These are phyloP conservation scores for Gila robusta DNA, from an alignment of 2,797 vertebrate species.

Conservation along the genomic window DNA sequence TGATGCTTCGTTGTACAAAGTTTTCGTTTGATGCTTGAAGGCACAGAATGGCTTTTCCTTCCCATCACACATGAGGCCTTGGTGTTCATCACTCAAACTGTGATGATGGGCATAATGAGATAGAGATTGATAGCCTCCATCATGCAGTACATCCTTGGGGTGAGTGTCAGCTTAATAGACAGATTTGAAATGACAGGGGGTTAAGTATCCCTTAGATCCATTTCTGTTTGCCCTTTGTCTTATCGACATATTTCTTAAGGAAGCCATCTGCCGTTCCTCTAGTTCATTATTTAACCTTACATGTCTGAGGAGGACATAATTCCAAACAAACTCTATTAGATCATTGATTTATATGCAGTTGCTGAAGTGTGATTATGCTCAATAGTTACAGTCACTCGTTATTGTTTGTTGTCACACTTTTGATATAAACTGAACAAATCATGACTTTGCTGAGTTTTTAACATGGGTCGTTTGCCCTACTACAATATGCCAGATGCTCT, in stretches of 20 bases:
- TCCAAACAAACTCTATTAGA: constrained; percentile 34
- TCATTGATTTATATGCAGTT: constrained; percentile 20
- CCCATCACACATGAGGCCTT: not conserved
- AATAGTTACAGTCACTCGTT: constrained; percentile 1
- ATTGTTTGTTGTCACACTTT: constrained; percentile 1
- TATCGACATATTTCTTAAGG: constrained; percentile 45
- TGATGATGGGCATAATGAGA: constrained; percentile 50
- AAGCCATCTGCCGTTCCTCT: constrained; percentile 22
- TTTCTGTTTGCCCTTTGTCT: constrained; percentile 54
- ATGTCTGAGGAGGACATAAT: constrained; percentile 22
- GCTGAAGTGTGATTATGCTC: constrained; percentile 28
- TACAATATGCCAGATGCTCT: not conserved
- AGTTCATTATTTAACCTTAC: constrained; percentile 31
- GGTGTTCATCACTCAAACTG: constrained; percentile 1
- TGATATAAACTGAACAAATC: not conserved
- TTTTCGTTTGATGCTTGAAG: not conserved
- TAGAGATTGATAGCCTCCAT: constrained; percentile 57
- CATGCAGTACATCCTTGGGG: constrained; percentile 52
- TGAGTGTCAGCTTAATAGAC: constrained; percentile 53
- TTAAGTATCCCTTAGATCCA: constrained; percentile 56
- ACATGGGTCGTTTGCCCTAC: not conserved
- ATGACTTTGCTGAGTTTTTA: not conserved
- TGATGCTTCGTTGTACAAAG: not conserved
- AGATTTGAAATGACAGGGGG: constrained; percentile 57
- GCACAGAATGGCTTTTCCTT: constrained; percentile 3